Evolutionary conservation across 2,113 vertebrate species (phyloP).

Genomic region (Lagopus leucura): DNA sequence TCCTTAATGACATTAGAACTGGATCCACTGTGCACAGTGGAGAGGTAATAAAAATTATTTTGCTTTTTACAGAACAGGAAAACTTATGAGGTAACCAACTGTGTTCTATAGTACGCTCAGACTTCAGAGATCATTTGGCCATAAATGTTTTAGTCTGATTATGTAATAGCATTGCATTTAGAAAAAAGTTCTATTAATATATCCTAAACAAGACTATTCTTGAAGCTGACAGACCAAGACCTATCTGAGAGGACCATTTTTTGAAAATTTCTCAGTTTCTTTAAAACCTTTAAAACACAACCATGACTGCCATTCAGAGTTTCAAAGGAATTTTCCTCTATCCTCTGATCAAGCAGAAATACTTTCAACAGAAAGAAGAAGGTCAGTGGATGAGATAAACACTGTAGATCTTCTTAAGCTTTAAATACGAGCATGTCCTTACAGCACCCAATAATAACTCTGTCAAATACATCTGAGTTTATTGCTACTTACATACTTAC

Average conservation of each 20-base stretch:
- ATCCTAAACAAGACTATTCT: neutral
- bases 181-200: neutral
- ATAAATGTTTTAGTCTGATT: neutral
- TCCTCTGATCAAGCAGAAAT: neutral
- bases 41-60: neutral
- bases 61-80: neutral
- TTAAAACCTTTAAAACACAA: neutral
- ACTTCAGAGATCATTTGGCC: neutral
- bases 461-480: neutral
- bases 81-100: neutral
- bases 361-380: neutral
- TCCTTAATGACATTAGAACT: neutral
- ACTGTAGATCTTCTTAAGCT: neutral
- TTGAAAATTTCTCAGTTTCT: neutral
- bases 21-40: fast-evolving
- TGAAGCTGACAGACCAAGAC: neutral
- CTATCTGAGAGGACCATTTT: neutral
- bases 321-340: neutral
- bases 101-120: neutral
- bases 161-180: fast-evolving
- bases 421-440: fast-evolving
- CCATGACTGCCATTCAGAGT: neutral
- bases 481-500: neutral
- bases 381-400: neutral
- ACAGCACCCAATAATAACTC: neutral